A percentile compares a stretch with the other conserved stretches of the same genome.
Evolutionary conservation across 1,140 invertebrate species (phyloP).

Genomic region (Cepaea nemoralis): DNA sequence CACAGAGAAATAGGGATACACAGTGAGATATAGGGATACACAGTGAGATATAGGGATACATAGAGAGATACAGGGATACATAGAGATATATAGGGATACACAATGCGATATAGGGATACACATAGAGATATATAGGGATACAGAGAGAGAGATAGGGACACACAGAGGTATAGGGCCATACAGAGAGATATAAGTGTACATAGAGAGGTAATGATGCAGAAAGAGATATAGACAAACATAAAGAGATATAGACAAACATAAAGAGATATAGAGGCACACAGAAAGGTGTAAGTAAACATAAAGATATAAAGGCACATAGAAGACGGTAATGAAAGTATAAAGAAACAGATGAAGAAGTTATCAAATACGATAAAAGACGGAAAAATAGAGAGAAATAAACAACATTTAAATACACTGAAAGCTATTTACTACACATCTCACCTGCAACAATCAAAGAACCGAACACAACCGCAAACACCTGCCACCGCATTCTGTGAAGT

Average conservation of each 20-base stretch:
- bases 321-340: neutral
- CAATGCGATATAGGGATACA: slow-evolving; percentile 4
- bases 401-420: neutral
- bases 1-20: no score
- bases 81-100: slow-evolving; percentile 9
- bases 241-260: no score
- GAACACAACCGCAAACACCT: neutral
- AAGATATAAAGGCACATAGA: no score
- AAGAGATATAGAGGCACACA: no score
- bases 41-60: neutral
- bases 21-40: neutral
- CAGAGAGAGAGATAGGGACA: slow-evolving; percentile 4
- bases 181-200: neutral
- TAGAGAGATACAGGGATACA: neutral
- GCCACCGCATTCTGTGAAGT: neutral
- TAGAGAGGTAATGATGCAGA: neutral
- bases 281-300: no score
- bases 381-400: no score
- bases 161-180: neutral
- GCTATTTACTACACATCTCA: neutral
- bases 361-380: no score
- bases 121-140: slow-evolving; percentile 5
- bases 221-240: neutral
- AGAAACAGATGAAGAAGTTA: neutral
- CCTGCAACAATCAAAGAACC: neutral